Evolutionary conservation across 2,888 invertebrate species (phyloP).

Genomic region (Physocephala rufipes): DNA sequence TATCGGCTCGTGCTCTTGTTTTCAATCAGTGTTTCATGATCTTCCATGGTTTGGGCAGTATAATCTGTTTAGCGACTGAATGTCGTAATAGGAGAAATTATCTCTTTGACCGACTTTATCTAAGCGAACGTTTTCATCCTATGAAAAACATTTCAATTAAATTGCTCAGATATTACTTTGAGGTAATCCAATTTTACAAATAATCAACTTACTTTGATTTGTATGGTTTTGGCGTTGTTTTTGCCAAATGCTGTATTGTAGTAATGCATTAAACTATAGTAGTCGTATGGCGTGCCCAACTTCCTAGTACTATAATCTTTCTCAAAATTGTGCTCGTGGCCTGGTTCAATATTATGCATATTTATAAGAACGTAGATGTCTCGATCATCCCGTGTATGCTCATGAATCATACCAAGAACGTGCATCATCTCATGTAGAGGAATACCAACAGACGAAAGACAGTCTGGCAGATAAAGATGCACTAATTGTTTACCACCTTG

Average conservation of each 20-base stretch:
- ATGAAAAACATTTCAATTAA: no score
- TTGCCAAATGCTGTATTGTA: constrained; percentile 79
- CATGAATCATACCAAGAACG: constrained; percentile 81
- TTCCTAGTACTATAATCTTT: constrained; percentile 72
- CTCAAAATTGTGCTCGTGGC: constrained; percentile 76
- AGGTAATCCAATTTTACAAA: no score
- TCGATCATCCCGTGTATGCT: constrained; percentile 81
- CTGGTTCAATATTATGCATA: constrained; percentile 75
- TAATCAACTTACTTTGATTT: constrained; percentile 71
- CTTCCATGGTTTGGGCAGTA: no score
- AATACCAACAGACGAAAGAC: constrained; percentile 76
- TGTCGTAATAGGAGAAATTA: constrained; percentile 77
- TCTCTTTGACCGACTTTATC: constrained; percentile 81
- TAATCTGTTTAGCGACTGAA: constrained; percentile 79
- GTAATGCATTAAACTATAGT: constrained; percentile 86
- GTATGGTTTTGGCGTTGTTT: constrained; percentile 77
- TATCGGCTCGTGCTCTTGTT: no score
- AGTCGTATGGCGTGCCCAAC: constrained; percentile 81
- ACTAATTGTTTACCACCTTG: no score
- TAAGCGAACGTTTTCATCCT: background rate
- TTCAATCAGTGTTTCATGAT: no score
- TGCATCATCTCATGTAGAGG: constrained; percentile 83
- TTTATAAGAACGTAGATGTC: constrained; percentile 75
- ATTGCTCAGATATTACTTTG: no score
- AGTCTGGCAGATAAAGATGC: no score